A percentile compares a stretch with the other conserved stretches of the same genome.
These are phyloP conservation scores for Pentalonia nigronervosa DNA, from an alignment of 1,140 invertebrate species.

Conservation along the genomic window DNA sequence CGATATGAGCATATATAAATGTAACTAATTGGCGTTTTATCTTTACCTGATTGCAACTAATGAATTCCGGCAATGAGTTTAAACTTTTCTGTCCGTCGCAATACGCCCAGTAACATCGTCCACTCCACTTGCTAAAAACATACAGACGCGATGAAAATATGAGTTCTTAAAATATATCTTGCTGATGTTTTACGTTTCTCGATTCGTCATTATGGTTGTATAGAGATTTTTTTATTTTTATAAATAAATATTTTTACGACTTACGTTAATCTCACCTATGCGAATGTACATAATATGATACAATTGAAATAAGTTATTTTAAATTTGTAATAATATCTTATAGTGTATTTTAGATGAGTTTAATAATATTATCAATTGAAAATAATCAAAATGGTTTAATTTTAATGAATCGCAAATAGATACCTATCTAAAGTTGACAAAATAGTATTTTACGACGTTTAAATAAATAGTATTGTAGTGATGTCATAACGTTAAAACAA, in stretches of 20 bases:
- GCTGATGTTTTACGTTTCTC: background rate
- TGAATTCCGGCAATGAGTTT: constrained; percentile 15
- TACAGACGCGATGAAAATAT: background rate
- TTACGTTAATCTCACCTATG: background rate
- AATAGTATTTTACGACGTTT: background rate
- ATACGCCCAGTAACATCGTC: constrained; percentile 39
- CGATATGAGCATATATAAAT: background rate
- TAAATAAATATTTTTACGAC: background rate
- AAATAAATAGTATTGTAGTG: background rate
- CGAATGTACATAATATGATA: background rate
- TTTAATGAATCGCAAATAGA: background rate
- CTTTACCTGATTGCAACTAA: constrained; percentile 38
- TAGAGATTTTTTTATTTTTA: background rate
- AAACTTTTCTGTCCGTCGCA: constrained; percentile 17
- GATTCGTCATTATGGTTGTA: background rate
- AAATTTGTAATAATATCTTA: background rate
- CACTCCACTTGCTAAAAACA: constrained; percentile 1
- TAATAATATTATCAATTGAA: background rate
- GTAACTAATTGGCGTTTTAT: background rate
- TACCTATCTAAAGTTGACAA: background rate
- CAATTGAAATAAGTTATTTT: background rate
- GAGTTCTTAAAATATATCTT: background rate
- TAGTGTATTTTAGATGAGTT: background rate
- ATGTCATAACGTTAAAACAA: constrained; percentile 15
- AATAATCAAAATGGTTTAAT: background rate